Evolutionary conservation across 2,113 vertebrate genomes (phyloP).

Genomic region (Eudorcas thomsonii): DNA sequence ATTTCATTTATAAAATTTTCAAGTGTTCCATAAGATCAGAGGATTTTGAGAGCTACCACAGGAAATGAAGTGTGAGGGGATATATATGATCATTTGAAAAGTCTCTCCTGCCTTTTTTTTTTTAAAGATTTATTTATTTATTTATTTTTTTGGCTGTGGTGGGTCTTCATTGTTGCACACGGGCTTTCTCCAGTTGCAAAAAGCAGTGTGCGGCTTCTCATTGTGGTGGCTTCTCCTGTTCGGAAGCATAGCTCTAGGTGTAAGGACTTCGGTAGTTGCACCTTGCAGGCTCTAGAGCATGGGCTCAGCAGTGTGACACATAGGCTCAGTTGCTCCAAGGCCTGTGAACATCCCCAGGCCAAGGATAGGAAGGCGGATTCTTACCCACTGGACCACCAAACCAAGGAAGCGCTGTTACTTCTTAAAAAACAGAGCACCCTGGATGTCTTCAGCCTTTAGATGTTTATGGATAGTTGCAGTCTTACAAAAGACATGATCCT

Average conservation of each 20-base stretch:
- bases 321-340: neutral
- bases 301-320: neutral
- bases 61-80: neutral
- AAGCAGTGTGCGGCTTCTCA: neutral
- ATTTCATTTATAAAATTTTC: neutral
- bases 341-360: neutral
- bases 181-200: neutral
- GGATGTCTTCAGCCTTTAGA: neutral
- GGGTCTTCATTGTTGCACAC: neutral
- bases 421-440: neutral
- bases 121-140: neutral
- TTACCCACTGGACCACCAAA: neutral
- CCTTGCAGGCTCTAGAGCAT: neutral
- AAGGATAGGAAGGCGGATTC: neutral
- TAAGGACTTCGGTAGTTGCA: neutral
- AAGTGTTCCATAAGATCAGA: neutral
- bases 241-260: neutral
- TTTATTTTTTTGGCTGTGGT: neutral
- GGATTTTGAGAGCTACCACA: neutral
- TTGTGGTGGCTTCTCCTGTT: neutral
- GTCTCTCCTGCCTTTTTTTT: neutral
- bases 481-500: neutral
- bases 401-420: neutral
- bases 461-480: neutral
- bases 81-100: neutral